Conservation (phyloP, 2,113 vertebrate genomes). For the Microcebus murinus region DNA sequence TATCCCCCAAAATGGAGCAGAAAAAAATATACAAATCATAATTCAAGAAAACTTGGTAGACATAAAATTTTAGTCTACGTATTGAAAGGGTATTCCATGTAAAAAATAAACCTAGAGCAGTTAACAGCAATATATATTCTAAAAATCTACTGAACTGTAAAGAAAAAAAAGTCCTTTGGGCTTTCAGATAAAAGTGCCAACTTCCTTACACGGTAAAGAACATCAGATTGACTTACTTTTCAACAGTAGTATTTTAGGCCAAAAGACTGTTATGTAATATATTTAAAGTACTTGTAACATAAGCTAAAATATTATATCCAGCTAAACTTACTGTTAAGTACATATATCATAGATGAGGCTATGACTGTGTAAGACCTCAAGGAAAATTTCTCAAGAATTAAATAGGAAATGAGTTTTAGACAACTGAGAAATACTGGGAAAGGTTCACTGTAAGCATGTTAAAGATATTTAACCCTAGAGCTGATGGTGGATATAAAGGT, state of each 20-base stretch:
- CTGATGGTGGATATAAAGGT: not conserved
- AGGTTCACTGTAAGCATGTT: not conserved
- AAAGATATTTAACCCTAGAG: not conserved
- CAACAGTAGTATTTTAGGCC: not conserved
- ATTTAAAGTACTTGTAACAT: not conserved
- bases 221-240: not conserved
- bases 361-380: not conserved
- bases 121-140: constrained; percentile 28
- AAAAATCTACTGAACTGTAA: not conserved
- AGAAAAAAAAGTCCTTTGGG: not conserved
- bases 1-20: not conserved
- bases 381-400: not conserved
- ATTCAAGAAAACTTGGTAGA: constrained; percentile 19
- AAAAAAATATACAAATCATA: not conserved
- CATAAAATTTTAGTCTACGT: not conserved
- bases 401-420: not conserved
- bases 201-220: not conserved
- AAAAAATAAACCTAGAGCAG: constrained; percentile 1
- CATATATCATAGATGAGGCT: not conserved
- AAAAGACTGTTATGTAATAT: not conserved
- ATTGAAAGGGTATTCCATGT: not conserved
- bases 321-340: not conserved
- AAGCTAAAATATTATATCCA: not conserved
- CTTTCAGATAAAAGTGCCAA: not conserved
- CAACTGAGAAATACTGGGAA: not conserved